Conservation (phyloP, 2,797 vertebrate species). For the Argyrosomus regius region DNA sequence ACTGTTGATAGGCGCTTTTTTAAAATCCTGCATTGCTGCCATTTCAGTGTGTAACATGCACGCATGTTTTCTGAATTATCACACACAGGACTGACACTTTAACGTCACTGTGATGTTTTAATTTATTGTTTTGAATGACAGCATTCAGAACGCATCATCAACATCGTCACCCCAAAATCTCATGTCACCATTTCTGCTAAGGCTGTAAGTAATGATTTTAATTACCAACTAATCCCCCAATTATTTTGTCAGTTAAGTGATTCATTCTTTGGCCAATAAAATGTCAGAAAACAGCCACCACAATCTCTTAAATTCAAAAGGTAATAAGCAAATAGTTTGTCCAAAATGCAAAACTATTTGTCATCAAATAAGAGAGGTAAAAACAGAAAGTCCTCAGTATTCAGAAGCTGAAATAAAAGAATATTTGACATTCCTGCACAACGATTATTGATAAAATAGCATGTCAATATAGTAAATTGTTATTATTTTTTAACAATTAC, state of each 20-base stretch:
- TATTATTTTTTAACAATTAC: neutral
- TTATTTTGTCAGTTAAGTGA: neutral
- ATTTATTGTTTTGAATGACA: neutral
- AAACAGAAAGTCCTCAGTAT: slow-evolving; percentile 1
- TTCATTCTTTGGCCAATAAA: neutral
- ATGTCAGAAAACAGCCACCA: neutral
- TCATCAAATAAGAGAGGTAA: neutral
- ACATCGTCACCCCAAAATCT: neutral
- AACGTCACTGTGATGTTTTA: neutral
- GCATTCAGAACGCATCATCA: neutral
- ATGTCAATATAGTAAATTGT: too few relatives aligned
- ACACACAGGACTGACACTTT: neutral
- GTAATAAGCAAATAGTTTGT: neutral
- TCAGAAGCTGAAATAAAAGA: neutral
- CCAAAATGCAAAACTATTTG: neutral
- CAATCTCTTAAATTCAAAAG: neutral
- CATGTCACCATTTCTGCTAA: neutral
- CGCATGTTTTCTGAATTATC: neutral
- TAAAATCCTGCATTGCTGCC: neutral
- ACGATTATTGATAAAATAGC: neutral
- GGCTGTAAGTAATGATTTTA: neutral
- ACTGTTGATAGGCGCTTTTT: neutral
- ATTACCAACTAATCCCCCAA: neutral
- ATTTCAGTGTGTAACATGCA: neutral
- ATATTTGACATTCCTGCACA: neutral